Evolutionary conservation across 2,888 invertebrate genomes (phyloP), one percentile per base, ranked within the genome.

Genomic region (Lymantria dispar): DNA sequence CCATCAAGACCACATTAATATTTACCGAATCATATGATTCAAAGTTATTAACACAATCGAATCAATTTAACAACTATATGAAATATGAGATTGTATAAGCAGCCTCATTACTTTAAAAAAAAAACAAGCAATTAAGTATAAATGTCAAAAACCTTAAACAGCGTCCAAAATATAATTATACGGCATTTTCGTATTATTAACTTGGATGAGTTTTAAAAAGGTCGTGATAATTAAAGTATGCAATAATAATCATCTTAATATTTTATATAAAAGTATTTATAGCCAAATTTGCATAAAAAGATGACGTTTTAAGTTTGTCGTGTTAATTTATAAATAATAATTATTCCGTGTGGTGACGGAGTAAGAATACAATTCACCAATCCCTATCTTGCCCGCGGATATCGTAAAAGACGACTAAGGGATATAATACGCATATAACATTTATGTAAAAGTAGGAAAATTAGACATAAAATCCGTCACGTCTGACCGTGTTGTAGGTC

Each of bases 161-260:
- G 72, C 72, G 74, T 71, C 74, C 72, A 65, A 79, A 78, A 77
- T 73, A 78, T 78, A 80, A 82, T 83, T 78, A 83, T 75, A 77
- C 68, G 65, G 68, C 70, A 74, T 79, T 83, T 80, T 76, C 72
- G 74, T 75, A 70, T 81, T 76, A 80, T 82, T 78, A 81, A 75
- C 72, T 74, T 64, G 68, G 66, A 65, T 70, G 71, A 69, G 74
- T 80, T n/a, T 76, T 78, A 82, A 81, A 14, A 83, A 86, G 86
- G 86, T 85, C 81, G 74, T 58, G 75, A 80, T 84, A 86, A 87
- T 88, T 88, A 88, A 86, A 78, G 78, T 79, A 74, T 62, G 75
- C 73, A 83, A 83, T 82, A 83, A 82, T 77, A 78, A 80, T 79
- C 70, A 72, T 65, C 74, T 74, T 79, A 79, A 82, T 76, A 80